Base-by-base conservation (phyloP, 2,888 invertebrate genomes). In the Hyppa rectilinea region DNA sequence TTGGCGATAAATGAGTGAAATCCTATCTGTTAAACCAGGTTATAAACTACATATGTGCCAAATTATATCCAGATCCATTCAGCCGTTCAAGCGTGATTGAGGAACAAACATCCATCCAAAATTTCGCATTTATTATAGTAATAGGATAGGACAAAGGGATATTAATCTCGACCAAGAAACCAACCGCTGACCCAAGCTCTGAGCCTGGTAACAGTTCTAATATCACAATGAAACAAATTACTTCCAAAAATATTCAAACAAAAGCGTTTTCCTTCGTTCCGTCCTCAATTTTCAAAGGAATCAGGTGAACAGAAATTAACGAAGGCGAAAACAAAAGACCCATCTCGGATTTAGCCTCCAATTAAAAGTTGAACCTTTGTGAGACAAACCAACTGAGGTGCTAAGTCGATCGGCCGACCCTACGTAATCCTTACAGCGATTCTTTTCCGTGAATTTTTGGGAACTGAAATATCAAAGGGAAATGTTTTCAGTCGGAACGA, bases 341-440 rank as follows among this genome's bases (percentile, higher is more conserved):
- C 82, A 83, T 86, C 90, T 88, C 88, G 85, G 87, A 85, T 89
- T 89, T 86, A 81, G 83, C 75, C 82, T 75, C 86, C 88, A 88
- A 89, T 90, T 89, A 88, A 90, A 89, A 89, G 88, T 88, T 90
- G 81, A 79, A 75, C 83, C 85, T 85, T 87, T 89, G 88, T 87
- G 80, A 75, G 83, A 81, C 82, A 84, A 85, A 86, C 85, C 84
- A 64, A 82, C 84, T 82, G 83, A 75, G 85, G 83, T 80, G 86
- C 82, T 83, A 85, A 84, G 77, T 80, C 63, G 81, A 82, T 78
- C 78, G 78, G 59, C 68, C 26, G 53, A 61, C 70, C 76, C 81
- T 87, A 82, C 67, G 64, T 74, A 55, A 78, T 64, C 65, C 53
- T 53, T 26, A 50, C n/a, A 31, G 55, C 43, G 58, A 65, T 65